phyloP scores from a whole-genome alignment of 2,797 vertebrate genomes.

The Stomatorhinus walkeri region DNA sequence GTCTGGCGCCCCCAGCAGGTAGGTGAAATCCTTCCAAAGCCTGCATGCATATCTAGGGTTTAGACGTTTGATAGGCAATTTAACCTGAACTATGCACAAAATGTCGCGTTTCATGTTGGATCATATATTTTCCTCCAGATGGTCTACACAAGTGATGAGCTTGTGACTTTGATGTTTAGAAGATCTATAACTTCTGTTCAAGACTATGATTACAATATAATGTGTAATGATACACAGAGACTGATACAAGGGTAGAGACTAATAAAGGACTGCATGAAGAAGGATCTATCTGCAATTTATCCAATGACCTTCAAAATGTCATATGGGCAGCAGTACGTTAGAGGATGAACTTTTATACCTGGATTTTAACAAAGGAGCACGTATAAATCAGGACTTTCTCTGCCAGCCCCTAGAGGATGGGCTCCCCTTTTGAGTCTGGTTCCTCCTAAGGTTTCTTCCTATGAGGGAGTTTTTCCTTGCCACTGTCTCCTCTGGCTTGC shows the following conservation, averaged over 20 bases:
- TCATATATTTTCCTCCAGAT: neutral
- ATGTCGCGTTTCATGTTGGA: neutral
- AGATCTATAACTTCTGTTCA: neutral
- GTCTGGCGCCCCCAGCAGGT: slow-evolving; percentile 59
- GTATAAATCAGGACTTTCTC: neutral
- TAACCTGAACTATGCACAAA: neutral
- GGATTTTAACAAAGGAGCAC: neutral
- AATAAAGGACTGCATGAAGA: neutral
- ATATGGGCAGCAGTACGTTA: neutral
- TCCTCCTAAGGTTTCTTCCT: neutral
- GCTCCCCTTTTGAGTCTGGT: neutral
- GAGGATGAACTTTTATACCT: neutral
- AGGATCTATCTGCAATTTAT: neutral
- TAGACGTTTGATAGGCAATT: neutral
- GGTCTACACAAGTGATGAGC: neutral
- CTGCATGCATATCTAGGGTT: neutral
- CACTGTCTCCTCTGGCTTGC: neutral
- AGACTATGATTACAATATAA: neutral
- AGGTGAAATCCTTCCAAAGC: slow-evolving; percentile 24
- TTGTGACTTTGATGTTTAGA: neutral
- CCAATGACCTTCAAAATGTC: neutral
- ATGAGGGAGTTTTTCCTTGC: neutral
- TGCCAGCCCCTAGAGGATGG: neutral
- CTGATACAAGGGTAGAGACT: neutral
- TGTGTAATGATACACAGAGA: neutral